phyloP scores from a whole-genome alignment of 2,888 invertebrate genomes.

The Rhogogaster chlorosoma region DNA sequence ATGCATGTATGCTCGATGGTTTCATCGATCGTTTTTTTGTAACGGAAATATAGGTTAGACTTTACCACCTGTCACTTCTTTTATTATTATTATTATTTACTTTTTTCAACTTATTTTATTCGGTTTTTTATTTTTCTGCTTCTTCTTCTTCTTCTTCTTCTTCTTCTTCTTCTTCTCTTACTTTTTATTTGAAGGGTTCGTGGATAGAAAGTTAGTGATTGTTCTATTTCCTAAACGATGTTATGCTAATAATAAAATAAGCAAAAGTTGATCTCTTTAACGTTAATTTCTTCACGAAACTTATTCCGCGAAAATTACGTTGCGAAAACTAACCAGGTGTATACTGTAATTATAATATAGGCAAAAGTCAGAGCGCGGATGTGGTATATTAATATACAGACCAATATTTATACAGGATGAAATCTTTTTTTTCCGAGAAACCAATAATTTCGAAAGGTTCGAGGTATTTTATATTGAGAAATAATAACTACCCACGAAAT shows the following conservation, averaged over 20 bases:
- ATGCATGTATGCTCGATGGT: neutral
- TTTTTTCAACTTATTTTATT: neutral
- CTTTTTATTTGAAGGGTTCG: neutral
- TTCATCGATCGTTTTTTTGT: slow-evolving; percentile 33
- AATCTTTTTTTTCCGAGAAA: neutral
- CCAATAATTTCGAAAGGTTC: neutral
- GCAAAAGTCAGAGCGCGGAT: neutral
- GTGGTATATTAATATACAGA: neutral
- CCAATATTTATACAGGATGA: neutral
- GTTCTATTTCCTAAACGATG: neutral
- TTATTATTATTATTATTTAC: neutral
- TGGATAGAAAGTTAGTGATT: neutral
- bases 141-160: neutral
- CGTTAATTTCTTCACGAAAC: neutral
- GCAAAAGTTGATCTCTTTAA: neutral
- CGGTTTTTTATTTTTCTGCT: neutral
- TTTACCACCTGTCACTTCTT: neutral
- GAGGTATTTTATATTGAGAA: neutral
- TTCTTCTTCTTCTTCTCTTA: neutral
- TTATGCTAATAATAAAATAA: neutral
- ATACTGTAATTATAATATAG: neutral
- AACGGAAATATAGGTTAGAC: neutral
- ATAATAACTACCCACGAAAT: neutral
- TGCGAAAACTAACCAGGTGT: neutral
- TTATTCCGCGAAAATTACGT: neutral